Evolutionary conservation across 2,797 vertebrate genomes (phyloP).

Genomic region (Gambusia yucatana): DNA sequence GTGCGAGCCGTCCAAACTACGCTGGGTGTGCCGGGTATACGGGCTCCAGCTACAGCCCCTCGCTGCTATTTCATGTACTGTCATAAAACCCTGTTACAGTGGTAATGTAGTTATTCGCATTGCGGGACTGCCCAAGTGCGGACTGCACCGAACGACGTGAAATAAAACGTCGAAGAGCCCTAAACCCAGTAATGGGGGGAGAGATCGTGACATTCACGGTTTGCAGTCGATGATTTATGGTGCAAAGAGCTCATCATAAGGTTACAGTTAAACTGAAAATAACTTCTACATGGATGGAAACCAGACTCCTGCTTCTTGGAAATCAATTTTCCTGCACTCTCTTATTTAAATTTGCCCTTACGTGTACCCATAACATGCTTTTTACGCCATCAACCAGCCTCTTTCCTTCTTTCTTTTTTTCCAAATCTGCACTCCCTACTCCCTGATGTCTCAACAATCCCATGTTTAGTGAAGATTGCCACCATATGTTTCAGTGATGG

Average conservation of each 20-base stretch:
- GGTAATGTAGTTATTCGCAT: conserved; percentile 25
- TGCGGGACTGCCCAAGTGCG: conserved; percentile 11
- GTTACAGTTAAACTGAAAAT: conserved; percentile 48
- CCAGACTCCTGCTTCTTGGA: conserved; percentile 68
- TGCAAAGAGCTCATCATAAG: conserved; percentile 47
- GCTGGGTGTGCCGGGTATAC: conserved; percentile 52
- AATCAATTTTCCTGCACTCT: conserved; percentile 44
- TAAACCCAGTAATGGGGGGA: conserved; percentile 36
- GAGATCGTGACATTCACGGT: conserved; percentile 10
- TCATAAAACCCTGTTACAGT: conserved; percentile 12
- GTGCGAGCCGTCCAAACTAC: conserved; percentile 28
- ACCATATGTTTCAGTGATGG: conserved; percentile 67
- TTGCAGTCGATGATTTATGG: conserved; percentile 37
- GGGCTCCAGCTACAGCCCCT: conserved; percentile 35
- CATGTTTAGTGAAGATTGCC: conserved; percentile 64
- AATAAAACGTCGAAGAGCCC: conserved; percentile 27
- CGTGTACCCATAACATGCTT: conserved; percentile 14
- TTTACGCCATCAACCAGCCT: conserved; percentile 39
- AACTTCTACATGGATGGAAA: conserved; percentile 60
- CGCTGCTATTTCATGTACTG: conserved; percentile 12
- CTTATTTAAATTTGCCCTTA: conserved; percentile 19
- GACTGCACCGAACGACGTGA: conserved; percentile 34
- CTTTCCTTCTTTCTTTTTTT: background rate
- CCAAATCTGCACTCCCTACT: conserved; percentile 11
- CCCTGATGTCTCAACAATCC: conserved; percentile 30